Evolutionary conservation across 2,888 invertebrate genomes (phyloP).

Genomic region (Trachelus iudaicus): DNA sequence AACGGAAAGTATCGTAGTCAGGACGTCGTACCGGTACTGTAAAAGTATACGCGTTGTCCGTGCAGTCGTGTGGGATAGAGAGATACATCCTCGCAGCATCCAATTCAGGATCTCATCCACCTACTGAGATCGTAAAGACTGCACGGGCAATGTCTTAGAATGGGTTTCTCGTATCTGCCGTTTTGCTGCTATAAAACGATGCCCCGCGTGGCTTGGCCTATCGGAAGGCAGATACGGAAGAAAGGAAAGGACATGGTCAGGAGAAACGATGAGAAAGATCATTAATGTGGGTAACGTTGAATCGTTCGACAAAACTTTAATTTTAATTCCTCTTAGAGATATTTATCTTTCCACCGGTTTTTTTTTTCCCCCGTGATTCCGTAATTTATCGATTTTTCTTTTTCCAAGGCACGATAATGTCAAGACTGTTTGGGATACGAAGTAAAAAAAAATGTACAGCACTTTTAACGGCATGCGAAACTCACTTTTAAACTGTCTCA

Average conservation of each 20-base stretch:
- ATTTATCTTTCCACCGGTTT: no score
- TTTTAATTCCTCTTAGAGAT: background rate
- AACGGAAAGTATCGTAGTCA: background rate
- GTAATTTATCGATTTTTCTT: background rate
- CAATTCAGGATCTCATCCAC: background rate
- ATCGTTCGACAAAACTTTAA: background rate
- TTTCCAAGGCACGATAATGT: no score
- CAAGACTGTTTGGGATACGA: background rate
- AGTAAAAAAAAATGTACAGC: background rate
- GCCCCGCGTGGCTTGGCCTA: background rate
- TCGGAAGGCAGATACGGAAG: background rate
- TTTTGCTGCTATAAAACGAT: background rate
- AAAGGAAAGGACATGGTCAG: background rate
- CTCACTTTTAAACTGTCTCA: conserved; percentile 16
- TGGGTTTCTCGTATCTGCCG: background rate
- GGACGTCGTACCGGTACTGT: background rate
- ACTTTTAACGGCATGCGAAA: conserved; percentile 5
- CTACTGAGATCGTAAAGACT: conserved; percentile 1
- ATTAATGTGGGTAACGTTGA: background rate
- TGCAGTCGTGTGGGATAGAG: background rate
- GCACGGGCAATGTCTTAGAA: conserved; percentile 1
- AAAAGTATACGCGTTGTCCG: background rate
- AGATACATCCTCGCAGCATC: conserved; percentile 1
- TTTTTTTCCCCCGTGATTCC: background rate
- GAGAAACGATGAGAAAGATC: background rate